Base-by-base conservation (phyloP, 2,113 vertebrate species). In the Rhabdornis inornatus region DNA sequence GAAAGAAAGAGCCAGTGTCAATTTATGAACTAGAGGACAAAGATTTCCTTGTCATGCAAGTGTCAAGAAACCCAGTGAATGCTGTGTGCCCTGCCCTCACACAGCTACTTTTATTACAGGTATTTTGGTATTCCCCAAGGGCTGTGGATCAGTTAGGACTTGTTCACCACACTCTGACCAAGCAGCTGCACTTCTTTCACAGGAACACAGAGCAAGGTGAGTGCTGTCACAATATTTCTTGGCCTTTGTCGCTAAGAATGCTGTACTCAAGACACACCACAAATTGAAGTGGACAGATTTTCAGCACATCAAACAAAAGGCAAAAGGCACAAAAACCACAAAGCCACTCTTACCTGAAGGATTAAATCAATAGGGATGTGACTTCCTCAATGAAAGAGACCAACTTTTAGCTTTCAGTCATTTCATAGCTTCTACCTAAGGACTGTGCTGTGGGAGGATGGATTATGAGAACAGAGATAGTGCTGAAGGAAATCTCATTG, bases 341-440 rank as follows among this genome's bases (percentile, higher is more conserved):
- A 83, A 87, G 49, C 22, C 45, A 28, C 16, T 23, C 31, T 65
- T 82, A 87, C 75, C 74, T 57, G 69, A 83, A 93, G 42, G 52
- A 75, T 75, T 83, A 61, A 92, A 95, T 88, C 74, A 78, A 81
- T 30, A 78, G 9, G 21, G 37, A 63, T 87, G 59, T 0, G 4
- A 66, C 28, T 86, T 88, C 65, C 81, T 63, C 13, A 4, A 66
- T 11, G 59, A 85, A 85, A 76, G 39, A 47, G 15, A 90, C 17
- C 65, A 79, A 50, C 63, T 89, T 75, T 56, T 30, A 56, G 44
- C 49, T 92, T 60, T 74, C 14, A 11, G 24, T 47, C 56, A 50
- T 93, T 95, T 85, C 63, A 83, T 47, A 89, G 75, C 68, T 70
- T 74, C 70, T 84, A 83, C 76, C 71, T 61, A 72, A 63, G 61